These are phyloP conservation scores for Gonatopus flavifemur DNA, from an alignment of 1,140 invertebrate species.

Conservation along the genomic window DNA sequence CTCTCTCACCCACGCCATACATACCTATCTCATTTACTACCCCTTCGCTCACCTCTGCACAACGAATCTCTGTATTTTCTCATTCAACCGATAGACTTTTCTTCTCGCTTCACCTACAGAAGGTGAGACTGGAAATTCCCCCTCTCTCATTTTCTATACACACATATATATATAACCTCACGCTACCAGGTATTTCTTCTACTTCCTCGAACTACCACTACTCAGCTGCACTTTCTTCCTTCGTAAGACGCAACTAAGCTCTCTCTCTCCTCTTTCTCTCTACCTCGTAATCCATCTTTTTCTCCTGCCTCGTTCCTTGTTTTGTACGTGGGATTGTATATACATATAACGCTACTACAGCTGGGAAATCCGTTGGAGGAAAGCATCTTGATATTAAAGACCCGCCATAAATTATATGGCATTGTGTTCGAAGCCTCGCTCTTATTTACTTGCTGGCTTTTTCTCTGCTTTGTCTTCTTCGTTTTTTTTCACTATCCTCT, in stretches of 20 bases:
- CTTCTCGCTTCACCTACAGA: too few relatives aligned
- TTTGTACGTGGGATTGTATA: background rate
- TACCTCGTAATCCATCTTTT: background rate
- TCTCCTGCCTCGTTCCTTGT: conserved; percentile 4
- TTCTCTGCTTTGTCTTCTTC: too few relatives aligned
- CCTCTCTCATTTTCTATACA: background rate
- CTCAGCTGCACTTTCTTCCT: conserved; percentile 11
- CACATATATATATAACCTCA: background rate
- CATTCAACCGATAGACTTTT: background rate
- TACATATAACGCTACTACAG: background rate
- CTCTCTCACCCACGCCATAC: conserved; percentile 5
- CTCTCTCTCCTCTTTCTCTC: conserved; percentile 1
- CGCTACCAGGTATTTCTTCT: background rate
- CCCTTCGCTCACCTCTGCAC: background rate
- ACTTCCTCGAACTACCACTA: conserved; percentile 8
- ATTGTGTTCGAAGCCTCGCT: conserved; percentile 16
- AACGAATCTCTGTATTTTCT: background rate
- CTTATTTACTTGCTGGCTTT: background rate
- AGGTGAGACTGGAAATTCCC: too few relatives aligned
- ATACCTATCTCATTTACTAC: background rate
- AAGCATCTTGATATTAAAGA: conserved; percentile 23
- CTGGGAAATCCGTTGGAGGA: conserved; percentile 14
- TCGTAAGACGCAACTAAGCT: too few relatives aligned
- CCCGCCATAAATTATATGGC: conserved; percentile 26
- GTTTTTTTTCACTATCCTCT: too few relatives aligned